These are phyloP conservation scores for Copidosoma aretas DNA, from an alignment of 2,888 invertebrate genomes.

Conservation along the genomic window DNA sequence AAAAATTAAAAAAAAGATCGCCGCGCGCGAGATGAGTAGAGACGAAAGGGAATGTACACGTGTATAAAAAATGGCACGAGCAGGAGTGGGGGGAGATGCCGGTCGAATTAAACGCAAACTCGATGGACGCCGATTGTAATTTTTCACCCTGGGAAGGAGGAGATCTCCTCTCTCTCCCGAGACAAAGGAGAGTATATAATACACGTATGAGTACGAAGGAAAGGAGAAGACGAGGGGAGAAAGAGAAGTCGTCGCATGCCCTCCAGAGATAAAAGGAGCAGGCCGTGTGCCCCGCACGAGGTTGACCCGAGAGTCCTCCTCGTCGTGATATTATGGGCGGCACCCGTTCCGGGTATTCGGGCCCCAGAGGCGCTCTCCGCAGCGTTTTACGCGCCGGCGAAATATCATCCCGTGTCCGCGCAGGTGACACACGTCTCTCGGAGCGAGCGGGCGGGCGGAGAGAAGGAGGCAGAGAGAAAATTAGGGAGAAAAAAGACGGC, in stretches of 20 bases:
- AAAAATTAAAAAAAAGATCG: slow-evolving; percentile 27
- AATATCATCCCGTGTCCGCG: slow-evolving; percentile 30
- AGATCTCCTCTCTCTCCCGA: slow-evolving; percentile 16
- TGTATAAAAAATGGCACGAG: slow-evolving; percentile 13
- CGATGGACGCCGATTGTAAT: slow-evolving; percentile 33
- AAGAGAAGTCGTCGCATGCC: slow-evolving; percentile 8
- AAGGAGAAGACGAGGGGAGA: slow-evolving; percentile 30
- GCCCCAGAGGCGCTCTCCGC: slow-evolving; percentile 10
- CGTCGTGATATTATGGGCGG: slow-evolving; percentile 46
- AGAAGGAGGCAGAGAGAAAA: slow-evolving; percentile 19
- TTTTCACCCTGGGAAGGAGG: slow-evolving; percentile 33
- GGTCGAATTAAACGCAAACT: slow-evolving; percentile 38
- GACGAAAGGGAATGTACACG: background rate
- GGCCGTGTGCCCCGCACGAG: slow-evolving; percentile 9
- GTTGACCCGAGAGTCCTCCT: slow-evolving; percentile 3
- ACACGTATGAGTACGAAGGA: background rate
- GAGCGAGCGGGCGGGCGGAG: background rate
- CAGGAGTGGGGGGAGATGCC: slow-evolving; percentile 21
- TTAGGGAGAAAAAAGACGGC: slow-evolving; percentile 16
- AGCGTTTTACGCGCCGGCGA: slow-evolving; percentile 38
- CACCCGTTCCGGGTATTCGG: slow-evolving; percentile 50
- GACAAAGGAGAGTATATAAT: slow-evolving; percentile 24
- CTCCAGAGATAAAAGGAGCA: slow-evolving; percentile 21
- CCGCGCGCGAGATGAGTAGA: slow-evolving; percentile 37
- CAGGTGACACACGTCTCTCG: slow-evolving; percentile 43